Conservation (phyloP, 1,140 invertebrate species). For the Cryptotermes secundus region DNA sequence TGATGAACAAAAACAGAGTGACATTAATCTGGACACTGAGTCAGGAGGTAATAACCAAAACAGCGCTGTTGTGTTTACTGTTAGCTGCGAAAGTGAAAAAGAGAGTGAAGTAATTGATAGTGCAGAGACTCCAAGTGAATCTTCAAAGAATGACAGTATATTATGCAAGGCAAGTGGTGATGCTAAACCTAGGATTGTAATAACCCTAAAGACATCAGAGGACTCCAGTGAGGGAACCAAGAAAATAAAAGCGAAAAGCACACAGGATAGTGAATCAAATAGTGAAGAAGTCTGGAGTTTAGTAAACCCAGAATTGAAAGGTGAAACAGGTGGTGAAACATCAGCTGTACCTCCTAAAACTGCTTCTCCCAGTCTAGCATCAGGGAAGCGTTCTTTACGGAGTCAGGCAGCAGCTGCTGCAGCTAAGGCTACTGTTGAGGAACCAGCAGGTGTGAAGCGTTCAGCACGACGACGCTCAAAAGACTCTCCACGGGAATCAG, state of each 20-base stretch:
- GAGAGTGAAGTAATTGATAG: slow-evolving; percentile 38
- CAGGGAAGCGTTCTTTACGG: slow-evolving; percentile 34
- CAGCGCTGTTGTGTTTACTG: neutral
- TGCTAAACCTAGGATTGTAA: slow-evolving; percentile 47
- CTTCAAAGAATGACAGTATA: slow-evolving; percentile 1
- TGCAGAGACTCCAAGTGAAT: slow-evolving; percentile 34
- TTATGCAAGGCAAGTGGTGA: slow-evolving; percentile 38
- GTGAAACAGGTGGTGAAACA: neutral
- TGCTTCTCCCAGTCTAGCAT: neutral
- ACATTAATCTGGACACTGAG: neutral
- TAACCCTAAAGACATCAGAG: slow-evolving; percentile 51
- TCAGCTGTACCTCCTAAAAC: neutral
- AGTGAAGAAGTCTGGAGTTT: slow-evolving; percentile 33
- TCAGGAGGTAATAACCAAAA: neutral
- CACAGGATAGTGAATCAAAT: slow-evolving; percentile 10
- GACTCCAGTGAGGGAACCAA: slow-evolving; percentile 50
- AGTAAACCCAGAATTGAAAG: slow-evolving; percentile 1
- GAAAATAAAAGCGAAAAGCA: slow-evolving; percentile 48
- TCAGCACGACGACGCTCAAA: slow-evolving; percentile 52
- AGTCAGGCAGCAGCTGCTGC: slow-evolving; percentile 45
- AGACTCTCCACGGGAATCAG: slow-evolving; percentile 51
- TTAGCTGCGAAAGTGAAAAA: neutral
- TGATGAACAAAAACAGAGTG: slow-evolving; percentile 28
- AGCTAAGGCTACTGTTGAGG: slow-evolving; percentile 40
- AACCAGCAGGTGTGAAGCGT: slow-evolving; percentile 49